Evolutionary conservation across 2,797 vertebrate genomes (phyloP), one percentile per base, ranked within the genome.

Genomic region (Pseudochaenichthys georgianus): DNA sequence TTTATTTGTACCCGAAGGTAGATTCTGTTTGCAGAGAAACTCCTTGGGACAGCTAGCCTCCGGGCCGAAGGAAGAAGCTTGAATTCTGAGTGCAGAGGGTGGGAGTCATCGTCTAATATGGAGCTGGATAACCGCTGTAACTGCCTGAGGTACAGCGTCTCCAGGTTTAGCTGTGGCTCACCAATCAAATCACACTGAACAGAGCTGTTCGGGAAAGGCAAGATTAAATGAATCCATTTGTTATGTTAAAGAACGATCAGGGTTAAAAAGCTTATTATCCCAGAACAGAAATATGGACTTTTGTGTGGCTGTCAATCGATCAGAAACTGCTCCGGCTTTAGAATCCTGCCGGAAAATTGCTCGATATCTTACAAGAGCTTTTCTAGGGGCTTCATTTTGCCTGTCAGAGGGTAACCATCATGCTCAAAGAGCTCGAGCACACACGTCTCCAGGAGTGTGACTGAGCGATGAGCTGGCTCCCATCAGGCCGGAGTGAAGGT

Each of bases 391-490:
- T 47, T 75, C 41, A 31, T 78, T 64, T 50, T 19, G 63, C 77
- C 69, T 62, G 75, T 89, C 78, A 66, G 83, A 73, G 69, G 72
- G 46, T 62, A 81, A 43, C 72, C 58, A 13, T 84, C 57, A 10
- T 23, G 57, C 55, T 62, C 28, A 77, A 81, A 81, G 68, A 41
- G 51, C 85, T 66, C 2, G 2, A 73, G 70, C 75, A 75, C 86
- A 79, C 85, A 78, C 81, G 7, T 88, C 88, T 84, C 60, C 70
- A 57, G 75, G 79, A 90, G 87, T 86, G 87, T 86, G 89, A 90
- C 83, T 81, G 84, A 55, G 69, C 54, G 62, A 88, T 87, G 90
- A 91, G 83, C 80, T 83, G 90, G 79, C 78, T 72, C 70, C 75
- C 80, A 71, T 88, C 83, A 74, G 77, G 63, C 70, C 85, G 21